Base-by-base conservation (phyloP, 2,797 vertebrate genomes). In the Poecilia velifera region DNA sequence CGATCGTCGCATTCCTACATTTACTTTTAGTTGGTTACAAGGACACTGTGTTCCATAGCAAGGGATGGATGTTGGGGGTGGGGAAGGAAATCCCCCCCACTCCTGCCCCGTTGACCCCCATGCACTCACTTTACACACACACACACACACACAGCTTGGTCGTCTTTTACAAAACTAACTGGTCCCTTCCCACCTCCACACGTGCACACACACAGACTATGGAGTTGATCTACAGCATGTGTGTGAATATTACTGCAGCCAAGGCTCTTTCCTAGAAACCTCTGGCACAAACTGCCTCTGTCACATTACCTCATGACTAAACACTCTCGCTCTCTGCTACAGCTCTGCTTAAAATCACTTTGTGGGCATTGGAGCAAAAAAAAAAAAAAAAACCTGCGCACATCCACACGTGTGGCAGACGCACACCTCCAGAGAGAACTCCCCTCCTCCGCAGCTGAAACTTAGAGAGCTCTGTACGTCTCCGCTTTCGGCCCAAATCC, bases 181-280 rank as follows among this genome's bases (percentile, higher is more conserved):
- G 36, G 73, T 80, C 84, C 79, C 76, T 76, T 78, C n/a, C 59
- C 12, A 77, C 76, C 77, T 39, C 68, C 28, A 6, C 43, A 76
- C 34, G 41, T n/a, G 64, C 10, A 45, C 55, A n/a, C 0, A 45
- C 45, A 8, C 31, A 81, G 80, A 81, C 85, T 57, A 77, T 85
- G 77, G 77, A 88, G 88, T 86, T 88, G 90, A 93, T 93, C 92
- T 92, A 90, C 89, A 88, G 83, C 92, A 88, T 92, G 90, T 92
- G 92, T 91, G 91, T 86, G 92, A 94, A 94, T 91, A 88, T 90
- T 86, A 86, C 22, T 86, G 90, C 82, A 83, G 93, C 89, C 88
- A 90, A 84, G 78, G 76, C 90, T 77, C 87, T 94, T 95, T 95
- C 95, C 95, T 95, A 94, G 94, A 96, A 95, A 94, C 92, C 77